Evolutionary conservation across 1,140 invertebrate genomes (phyloP), one percentile per base, ranked within the genome.

Genomic region (Pteromalus puparum): DNA sequence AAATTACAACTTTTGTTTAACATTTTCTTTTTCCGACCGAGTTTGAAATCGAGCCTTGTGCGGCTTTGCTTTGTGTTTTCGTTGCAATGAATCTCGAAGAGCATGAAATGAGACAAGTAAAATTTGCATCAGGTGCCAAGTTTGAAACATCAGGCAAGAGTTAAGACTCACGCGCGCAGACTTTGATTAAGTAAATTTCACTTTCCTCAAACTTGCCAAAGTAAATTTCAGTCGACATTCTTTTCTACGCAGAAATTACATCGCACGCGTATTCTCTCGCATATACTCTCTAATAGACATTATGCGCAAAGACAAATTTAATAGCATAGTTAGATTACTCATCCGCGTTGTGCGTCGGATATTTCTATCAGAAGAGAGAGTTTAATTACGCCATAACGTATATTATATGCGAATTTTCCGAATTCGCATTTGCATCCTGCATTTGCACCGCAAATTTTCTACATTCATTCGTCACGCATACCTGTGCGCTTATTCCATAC

Each of bases 101-200:
- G 10, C 46, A n/a, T 61, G 18, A n/a, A 61, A 21, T 61, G 18
- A 61, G 18, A 34, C 48, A 67, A 78, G 53, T 13, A 78, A 65
- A 53, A 78, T 67, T 7, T 67, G 26, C 78, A 10, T 3, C 3
- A 2, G 13, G n/a, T 26, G 38, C 30, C 12, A 46, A 80, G 34
- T 80, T 68, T 30, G 38, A 34, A 75, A 1, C 7, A n/a, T n/a
- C n/a, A 61, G 48, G 24, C 4, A 34, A 65, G 76, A 30, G 12
- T 30, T 21, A 46, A 81, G 53, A 34, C 48, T 72, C 42, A 34
- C n/a, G 24, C 6, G 24, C 6, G 6, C 10, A 48, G 68, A 68
- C n/a, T 73, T 81, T 73, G n/a, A n/a, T 53, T 72, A 70, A 81
- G 38, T 73, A 73, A 53, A 81, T 81, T 73, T 53, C 42, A 48